Base-by-base conservation (phyloP, 37 sponge, comb jelly and placozoan species). In the Agelas oroides region DNA sequence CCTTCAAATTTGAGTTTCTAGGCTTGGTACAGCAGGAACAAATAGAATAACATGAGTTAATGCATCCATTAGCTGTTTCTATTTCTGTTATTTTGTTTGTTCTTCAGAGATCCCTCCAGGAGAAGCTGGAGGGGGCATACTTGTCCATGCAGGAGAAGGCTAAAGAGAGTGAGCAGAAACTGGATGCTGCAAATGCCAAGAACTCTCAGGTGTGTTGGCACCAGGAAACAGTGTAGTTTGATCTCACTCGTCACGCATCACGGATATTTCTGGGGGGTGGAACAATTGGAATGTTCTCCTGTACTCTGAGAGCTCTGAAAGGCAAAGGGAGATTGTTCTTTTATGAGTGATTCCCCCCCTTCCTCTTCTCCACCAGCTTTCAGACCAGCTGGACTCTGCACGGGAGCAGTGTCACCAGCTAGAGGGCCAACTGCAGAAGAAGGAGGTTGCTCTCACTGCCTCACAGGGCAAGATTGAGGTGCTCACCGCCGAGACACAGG, bases 71-170 rank as follows among this genome's bases (percentile, higher is more conserved):
- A n/a, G n/a, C n/a, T n/a, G n/a, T n/a, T 3, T 12, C 46, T 12
- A 46, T 12, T 46, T 12, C 8, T 46, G 46, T 46, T 46, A 12
- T 3, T 46, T 12, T 46, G 46, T 46, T 46, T 46, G n/a, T 46
- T 46, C 6, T 46, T 46, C 79, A 90, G 90, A 71, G 23, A 36
- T 61, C 74, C 56, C 73, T 90, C 13, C 78, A 84, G 75, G 73
- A 59, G 38, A 90, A 90, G 68, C 21, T 90, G 52, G 90, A 90
- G 5, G 34, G 23, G 3, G 28, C 71, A 2, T 35, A 68, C 20
- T 21, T 36, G 55, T 37, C 85, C 28, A 59, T 41, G 15, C 67
- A 78, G 60, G 68, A 71, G 36, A 84, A 71, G 34, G 41, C 53
- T 13, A 41, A 18, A 1, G 75, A 90, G 39, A 34, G 65, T 71